A percentile compares a stretch with the other conserved stretches of the same genome.
Conservation (phyloP, 2,113 vertebrate genomes). For the Haemorhous mexicanus region DNA sequence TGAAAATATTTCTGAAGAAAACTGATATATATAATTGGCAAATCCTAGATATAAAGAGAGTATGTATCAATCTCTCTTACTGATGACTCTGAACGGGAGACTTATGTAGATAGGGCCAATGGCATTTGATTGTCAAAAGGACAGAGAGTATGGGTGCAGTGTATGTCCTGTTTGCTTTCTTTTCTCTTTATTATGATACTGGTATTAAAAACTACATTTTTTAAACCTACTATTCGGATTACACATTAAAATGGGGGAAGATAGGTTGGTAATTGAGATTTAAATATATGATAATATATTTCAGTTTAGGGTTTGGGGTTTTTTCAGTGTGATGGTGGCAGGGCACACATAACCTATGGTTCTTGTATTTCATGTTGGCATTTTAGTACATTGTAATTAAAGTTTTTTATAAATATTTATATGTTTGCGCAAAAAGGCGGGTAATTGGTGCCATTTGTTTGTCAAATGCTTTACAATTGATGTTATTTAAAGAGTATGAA, state of each 20-base stretch:
- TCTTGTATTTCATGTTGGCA: neutral
- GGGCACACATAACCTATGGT: neutral
- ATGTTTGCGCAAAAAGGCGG: constrained; percentile 32
- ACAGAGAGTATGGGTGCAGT: neutral
- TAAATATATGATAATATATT: constrained; percentile 9
- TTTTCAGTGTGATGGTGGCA: neutral
- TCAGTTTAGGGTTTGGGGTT: neutral
- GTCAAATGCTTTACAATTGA: neutral
- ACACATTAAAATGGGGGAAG: neutral
- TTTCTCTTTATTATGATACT: neutral
- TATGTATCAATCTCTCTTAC: neutral
- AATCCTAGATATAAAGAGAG: neutral
- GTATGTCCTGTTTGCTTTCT: neutral
- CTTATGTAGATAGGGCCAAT: neutral
- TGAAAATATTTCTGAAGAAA: neutral
- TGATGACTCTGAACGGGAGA: neutral
- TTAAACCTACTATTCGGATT: neutral
- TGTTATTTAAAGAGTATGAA: neutral
- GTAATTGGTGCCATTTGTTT: constrained; percentile 26
- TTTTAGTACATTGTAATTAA: constrained; percentile 24
- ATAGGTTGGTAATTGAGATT: neutral
- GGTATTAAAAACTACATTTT: neutral
- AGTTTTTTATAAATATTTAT: constrained; percentile 48
- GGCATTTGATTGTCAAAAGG: neutral
- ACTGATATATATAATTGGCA: neutral